Conservation (phyloP, 2,797 vertebrate genomes). For the Pipistrellus kuhlii region DNA sequence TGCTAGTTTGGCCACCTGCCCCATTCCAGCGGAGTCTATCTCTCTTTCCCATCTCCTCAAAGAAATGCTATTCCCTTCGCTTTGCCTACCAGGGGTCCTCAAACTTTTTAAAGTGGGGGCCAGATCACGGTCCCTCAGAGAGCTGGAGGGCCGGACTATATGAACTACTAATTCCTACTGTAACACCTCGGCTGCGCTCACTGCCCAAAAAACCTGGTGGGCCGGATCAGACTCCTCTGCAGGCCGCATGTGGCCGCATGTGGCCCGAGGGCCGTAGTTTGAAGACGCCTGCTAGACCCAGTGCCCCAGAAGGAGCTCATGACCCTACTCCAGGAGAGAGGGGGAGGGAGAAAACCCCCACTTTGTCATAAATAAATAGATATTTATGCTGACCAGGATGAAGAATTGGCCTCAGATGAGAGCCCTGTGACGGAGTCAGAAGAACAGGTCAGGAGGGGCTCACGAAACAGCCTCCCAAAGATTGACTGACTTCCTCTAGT, state of each 20-base stretch:
- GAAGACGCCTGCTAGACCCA: too few species aligned
- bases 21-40: neutral
- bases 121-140: too few species aligned
- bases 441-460: neutral
- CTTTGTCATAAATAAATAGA: conserved; percentile 11
- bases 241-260: too few species aligned
- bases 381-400: neutral
- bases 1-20: neutral
- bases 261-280: too few species aligned
- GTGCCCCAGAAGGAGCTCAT: neutral
- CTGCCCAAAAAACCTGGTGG: too few species aligned
- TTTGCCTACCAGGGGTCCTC: too few species aligned
- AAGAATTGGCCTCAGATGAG: conserved; percentile 23
- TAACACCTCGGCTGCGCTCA: too few species aligned
- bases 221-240: too few species aligned
- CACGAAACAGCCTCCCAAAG: neutral
- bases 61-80: conserved; percentile 33
- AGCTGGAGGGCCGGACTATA: too few species aligned
- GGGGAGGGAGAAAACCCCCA: neutral
- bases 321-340: neutral
- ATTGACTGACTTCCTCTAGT: neutral
- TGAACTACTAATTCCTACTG: too few species aligned
- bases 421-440: neutral
- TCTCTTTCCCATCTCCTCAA: conserved; percentile 3
- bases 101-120: too few species aligned